phyloP scores from a whole-genome alignment of 2,113 vertebrate species.

The Hippocampus mohnikei region DNA sequence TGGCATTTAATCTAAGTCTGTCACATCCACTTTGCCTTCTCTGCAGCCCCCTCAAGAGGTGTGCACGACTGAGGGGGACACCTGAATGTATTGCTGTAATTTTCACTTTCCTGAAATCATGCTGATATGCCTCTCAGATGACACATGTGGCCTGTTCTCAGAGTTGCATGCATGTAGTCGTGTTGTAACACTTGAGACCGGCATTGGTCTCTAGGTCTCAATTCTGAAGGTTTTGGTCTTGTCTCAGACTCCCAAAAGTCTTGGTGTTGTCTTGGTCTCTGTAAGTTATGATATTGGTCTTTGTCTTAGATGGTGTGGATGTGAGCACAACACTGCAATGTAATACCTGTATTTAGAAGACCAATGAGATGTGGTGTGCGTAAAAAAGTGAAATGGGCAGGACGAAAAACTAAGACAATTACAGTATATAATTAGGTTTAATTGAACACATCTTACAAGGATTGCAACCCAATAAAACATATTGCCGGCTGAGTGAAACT shows the following conservation, averaged over 20 bases:
- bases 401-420: neutral
- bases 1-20: conserved; percentile 74
- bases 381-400: neutral
- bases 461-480: conserved; percentile 23
- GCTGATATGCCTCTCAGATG: conserved; percentile 48
- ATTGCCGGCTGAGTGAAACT: conserved; percentile 44
- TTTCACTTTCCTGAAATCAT: conserved; percentile 48
- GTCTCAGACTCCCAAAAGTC: too few species aligned
- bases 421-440: conserved; percentile 21
- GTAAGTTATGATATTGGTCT: too few species aligned
- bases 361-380: neutral
- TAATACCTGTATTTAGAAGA: neutral
- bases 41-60: conserved; percentile 45
- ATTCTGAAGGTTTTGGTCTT: too few species aligned
- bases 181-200: neutral
- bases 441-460: conserved; percentile 33
- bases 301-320: too few species aligned
- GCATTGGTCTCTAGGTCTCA: too few species aligned
- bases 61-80: conserved; percentile 58
- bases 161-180: neutral
- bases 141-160: conserved; percentile 39
- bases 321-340: too few species aligned
- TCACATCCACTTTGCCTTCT: conserved; percentile 70
- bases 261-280: too few species aligned
- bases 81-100: conserved; percentile 65